Evolutionary conservation across 2,888 invertebrate species (phyloP), one percentile per base, ranked within the genome.

Genomic region (Panorpa germanica): DNA sequence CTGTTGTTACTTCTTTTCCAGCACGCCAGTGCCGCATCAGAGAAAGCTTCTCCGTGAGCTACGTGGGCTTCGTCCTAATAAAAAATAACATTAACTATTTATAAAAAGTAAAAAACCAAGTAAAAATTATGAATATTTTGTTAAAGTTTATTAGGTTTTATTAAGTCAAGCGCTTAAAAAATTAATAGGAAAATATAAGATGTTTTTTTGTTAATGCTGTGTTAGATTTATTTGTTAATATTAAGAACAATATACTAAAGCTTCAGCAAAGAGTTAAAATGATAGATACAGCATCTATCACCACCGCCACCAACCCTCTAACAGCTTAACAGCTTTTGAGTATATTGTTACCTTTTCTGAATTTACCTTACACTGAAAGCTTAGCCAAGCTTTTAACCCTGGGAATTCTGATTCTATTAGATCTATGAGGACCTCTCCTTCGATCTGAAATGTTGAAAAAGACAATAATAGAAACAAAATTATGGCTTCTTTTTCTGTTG

Each of bases 331-430:
- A 28, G 13, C 12, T 16, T 12, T 11, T 29, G 5, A 23, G 22
- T 27, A 46, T 47, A 18, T 14, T 16, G 4, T 9, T 9, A 27
- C 11, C 12, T 13, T 18, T 12, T 20, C 13, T 20, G 19, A 2
- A 30, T 17, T 45, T 46, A 83, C 85, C 60, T 75, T 72, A 51
- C 88, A 85, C 38, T 85, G 81, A 51, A 91, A 88, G 3, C 78
- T 63, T 10, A 93, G 56, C 88, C 88, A 93, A 11, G 82, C 83
- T 49, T 77, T 80, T 1, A 66, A 57, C 28, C 62, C 54, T 2
- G 86, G 85, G 52, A 71, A 85, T 40, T 83, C 74, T 37, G 71
- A 66, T 15, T 48, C 50, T 14, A 93, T 54, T 43, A 88, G 57
- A 36, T 78, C 70, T 13, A 85, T 65, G 15, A 93, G 52, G 48